Evolutionary conservation across 2,888 invertebrate genomes (phyloP), one percentile per base, ranked within the genome.

Genomic region (Drosophila nigricruria): DNA sequence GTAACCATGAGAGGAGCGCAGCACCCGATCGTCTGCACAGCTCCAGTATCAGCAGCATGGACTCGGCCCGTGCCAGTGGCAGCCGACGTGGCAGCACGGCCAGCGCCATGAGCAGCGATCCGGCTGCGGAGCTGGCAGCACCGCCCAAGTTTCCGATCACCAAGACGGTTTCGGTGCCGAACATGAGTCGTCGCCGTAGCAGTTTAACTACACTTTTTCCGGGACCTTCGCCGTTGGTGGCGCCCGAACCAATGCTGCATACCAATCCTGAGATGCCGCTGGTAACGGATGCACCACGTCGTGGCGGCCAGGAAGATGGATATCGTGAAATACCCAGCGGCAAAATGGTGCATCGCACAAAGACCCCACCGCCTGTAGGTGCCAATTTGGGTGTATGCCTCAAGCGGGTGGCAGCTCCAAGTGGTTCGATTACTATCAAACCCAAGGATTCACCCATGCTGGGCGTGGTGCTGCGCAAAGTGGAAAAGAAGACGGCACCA

Each of bases 361-460:
- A 89, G 60, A 93, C 93, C 0, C 92, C 93, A 4, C 93, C 93
- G 1, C 90, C 93, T 0, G 91, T 91, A n/a, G 91, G 92, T 6
- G 89, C 91, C 20, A 92, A 87, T 42, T 67, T 93, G 23, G 93
- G 93, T 3, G 92, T 93, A 0, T 85, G 79, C 54, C 80, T 93
- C 0, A 93, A 93, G 49, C 87, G 90, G 5, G 92, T 93, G 0
- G 86, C 90, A 16, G 92, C 93, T 8, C 92, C 92, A 1, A 90
- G 89, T 47, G 88, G 90, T 0, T 88, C 91, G 10, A 84, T 93
- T 1, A 78, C 88, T 5, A 87, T 93, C 1, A 93, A 92, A 67
- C 92, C 91, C 52, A 89, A 89, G 30, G 91, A 92, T 5, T 85
- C 81, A 0, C 92, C 92, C 30, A 91, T 92, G 91, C 71, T 93